phyloP scores from a whole-genome alignment of 2,113 vertebrate species.

The Brachyistius frenatus region DNA sequence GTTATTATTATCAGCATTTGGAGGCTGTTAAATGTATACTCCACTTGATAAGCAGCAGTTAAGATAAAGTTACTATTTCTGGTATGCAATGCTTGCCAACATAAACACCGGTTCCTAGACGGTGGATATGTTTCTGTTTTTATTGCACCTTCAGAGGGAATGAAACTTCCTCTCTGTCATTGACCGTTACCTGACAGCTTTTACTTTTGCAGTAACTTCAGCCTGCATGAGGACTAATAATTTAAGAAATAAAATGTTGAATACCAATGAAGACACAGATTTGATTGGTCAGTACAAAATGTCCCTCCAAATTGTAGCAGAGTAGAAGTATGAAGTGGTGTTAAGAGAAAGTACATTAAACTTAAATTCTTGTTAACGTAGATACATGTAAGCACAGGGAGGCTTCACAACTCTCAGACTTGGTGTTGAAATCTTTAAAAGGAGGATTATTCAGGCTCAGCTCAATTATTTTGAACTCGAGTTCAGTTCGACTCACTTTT shows the following conservation, averaged over 20 bases:
- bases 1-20: too few species aligned
- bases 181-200: too few species aligned
- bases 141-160: not conserved
- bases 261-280: too few species aligned
- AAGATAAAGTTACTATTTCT: too few species aligned
- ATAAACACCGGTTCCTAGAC: too few species aligned
- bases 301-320: not conserved
- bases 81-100: too few species aligned
- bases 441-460: slow-evolving; percentile 21
- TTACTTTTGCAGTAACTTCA: too few species aligned
- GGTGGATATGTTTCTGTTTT: not conserved
- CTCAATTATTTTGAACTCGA: slow-evolving; percentile 5
- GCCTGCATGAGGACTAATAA: too few species aligned
- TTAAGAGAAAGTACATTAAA: not conserved
- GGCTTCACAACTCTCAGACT: slow-evolving; percentile 2
- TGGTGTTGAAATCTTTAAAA: slow-evolving; percentile 15
- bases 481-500: slow-evolving; percentile 5
- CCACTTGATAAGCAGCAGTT: too few species aligned
- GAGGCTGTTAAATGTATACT: not conserved
- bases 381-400: not conserved
- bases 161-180: too few species aligned
- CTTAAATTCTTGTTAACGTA: not conserved
- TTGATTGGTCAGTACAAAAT: not conserved
- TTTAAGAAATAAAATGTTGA: too few species aligned
- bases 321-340: not conserved